Percentiles rank a stretch among this genome's conserved stretches.
These are phyloP conservation scores for Phyllopteryx taeniolatus DNA, from an alignment of 2,113 vertebrate species.

Conservation along the genomic window DNA sequence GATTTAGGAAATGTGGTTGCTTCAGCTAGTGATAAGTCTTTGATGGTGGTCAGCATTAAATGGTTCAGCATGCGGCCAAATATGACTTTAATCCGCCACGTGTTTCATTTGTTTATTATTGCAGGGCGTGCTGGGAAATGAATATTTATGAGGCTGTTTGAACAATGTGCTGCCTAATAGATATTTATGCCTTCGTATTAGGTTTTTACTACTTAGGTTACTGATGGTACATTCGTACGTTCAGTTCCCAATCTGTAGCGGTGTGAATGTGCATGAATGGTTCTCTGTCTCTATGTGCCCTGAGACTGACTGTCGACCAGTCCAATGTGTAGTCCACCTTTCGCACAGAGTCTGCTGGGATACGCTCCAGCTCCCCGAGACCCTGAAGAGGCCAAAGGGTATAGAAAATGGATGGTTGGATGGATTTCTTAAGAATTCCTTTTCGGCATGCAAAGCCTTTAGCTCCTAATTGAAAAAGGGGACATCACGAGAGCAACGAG, in stretches of 20 bases:
- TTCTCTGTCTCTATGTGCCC: not conserved
- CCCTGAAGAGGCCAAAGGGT: not conserved
- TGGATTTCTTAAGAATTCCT: not conserved
- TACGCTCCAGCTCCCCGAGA: no score
- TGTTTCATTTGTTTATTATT: slow-evolving; percentile 23
- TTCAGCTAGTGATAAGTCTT: slow-evolving; percentile 24
- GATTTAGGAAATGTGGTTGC: slow-evolving; percentile 42
- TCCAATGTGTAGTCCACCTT: not conserved
- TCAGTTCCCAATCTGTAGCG: no score
- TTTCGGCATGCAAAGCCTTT: slow-evolving; percentile 4
- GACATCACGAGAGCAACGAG: slow-evolving; percentile 28
- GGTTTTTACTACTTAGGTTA: not conserved
- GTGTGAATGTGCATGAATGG: not conserved
- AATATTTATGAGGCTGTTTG: slow-evolving; percentile 14
- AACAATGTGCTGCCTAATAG: slow-evolving; percentile 19
- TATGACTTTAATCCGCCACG: slow-evolving; percentile 35
- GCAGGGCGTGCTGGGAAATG: slow-evolving; percentile 1
- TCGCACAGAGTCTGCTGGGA: not conserved
- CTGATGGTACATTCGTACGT: no score
- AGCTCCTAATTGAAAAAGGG: slow-evolving; percentile 10
- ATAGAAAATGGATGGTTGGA: not conserved
- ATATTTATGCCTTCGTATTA: no score
- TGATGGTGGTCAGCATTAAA: slow-evolving; percentile 61
- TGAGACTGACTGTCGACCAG: not conserved
- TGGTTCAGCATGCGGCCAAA: slow-evolving; percentile 47